Evolutionary conservation across 2,888 invertebrate species (phyloP).

Genomic region (Zonitis immaculata): DNA sequence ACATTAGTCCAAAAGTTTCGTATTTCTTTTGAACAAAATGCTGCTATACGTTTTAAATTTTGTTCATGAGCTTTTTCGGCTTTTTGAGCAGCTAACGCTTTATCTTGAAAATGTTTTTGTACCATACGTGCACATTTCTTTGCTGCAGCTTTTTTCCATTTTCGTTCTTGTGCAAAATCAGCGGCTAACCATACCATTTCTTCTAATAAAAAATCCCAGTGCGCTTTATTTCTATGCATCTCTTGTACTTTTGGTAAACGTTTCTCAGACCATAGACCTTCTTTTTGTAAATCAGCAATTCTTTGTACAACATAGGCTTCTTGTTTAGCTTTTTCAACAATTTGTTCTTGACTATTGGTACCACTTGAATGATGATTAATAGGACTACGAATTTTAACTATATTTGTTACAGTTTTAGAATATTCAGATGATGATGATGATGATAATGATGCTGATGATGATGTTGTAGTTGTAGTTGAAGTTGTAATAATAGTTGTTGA

Average conservation of each 20-base stretch:
- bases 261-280: conserved; percentile 92
- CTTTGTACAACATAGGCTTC: conserved; percentile 93
- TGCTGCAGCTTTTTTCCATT: conserved; percentile 95
- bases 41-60: conserved; percentile 79
- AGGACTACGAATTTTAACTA: conserved; percentile 15
- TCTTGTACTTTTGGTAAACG: conserved; percentile 89
- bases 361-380: conserved; percentile 9
- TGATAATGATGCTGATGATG: conserved; percentile 19
- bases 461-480: conserved; percentile 13
- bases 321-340: conserved; percentile 81
- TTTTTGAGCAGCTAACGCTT: conserved; percentile 80
- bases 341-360: conserved; percentile 62
- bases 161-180: conserved; percentile 96
- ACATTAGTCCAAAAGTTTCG: conserved; percentile 94
- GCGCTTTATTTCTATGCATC: conserved; percentile 84
- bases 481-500: conserved; percentile 4
- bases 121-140: conserved; percentile 90
- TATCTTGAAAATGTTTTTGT: conserved; percentile 87
- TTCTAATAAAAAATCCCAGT: conserved; percentile 98
- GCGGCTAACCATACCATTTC: conserved; percentile 99
- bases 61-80: conserved; percentile 90
- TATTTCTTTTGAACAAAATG: conserved; percentile 88
- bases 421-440: conserved; percentile 19
- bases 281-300: conserved; percentile 85
- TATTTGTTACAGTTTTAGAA: conserved; percentile 5